Conservation (phyloP, 37 sponge, comb jelly and placozoan genomes). For the Spongia lamella region DNA sequence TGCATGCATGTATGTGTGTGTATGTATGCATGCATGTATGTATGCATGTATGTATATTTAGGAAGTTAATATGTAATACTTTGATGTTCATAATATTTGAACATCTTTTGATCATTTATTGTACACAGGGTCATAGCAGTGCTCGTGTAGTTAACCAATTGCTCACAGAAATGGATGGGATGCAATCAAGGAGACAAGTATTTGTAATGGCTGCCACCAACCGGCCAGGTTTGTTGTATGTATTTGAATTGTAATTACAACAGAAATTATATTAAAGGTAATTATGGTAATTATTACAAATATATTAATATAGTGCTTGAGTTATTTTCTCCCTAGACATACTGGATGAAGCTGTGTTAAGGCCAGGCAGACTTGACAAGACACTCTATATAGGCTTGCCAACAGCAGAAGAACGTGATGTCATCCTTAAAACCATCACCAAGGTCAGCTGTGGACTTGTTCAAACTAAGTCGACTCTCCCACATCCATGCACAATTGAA, state of each 20-base stretch:
- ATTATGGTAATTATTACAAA: background rate
- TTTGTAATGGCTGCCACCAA: slow-evolving; percentile 97
- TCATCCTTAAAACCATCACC: slow-evolving; percentile 87
- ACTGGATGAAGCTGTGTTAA: slow-evolving; percentile 92
- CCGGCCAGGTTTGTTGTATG: slow-evolving; percentile 65
- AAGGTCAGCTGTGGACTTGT: too few relatives aligned
- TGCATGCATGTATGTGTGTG: too few relatives aligned
- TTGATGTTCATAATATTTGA: too few relatives aligned
- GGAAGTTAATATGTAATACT: too few relatives aligned
- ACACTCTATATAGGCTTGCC: slow-evolving; percentile 90
- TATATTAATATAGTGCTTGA: background rate
- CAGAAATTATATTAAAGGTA: background rate
- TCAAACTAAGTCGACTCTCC: background rate
- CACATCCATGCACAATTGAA: background rate
- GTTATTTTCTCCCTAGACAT: slow-evolving; percentile 69
- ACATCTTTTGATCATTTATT: too few relatives aligned
- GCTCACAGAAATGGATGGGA: slow-evolving; percentile 98
- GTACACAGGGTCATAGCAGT: slow-evolving; percentile 69
- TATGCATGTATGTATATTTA: too few relatives aligned
- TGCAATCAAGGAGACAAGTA: slow-evolving; percentile 88
- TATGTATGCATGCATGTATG: too few relatives aligned
- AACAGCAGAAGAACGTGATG: slow-evolving; percentile 61
- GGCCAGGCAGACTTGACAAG: slow-evolving; percentile 97
- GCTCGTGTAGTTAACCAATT: slow-evolving; percentile 96
- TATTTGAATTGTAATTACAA: background rate